Percentiles rank a stretch among this genome's conserved stretches.
Evolutionary conservation across 2,888 invertebrate genomes (phyloP).

Genomic region (Myopa tessellatipennis): DNA sequence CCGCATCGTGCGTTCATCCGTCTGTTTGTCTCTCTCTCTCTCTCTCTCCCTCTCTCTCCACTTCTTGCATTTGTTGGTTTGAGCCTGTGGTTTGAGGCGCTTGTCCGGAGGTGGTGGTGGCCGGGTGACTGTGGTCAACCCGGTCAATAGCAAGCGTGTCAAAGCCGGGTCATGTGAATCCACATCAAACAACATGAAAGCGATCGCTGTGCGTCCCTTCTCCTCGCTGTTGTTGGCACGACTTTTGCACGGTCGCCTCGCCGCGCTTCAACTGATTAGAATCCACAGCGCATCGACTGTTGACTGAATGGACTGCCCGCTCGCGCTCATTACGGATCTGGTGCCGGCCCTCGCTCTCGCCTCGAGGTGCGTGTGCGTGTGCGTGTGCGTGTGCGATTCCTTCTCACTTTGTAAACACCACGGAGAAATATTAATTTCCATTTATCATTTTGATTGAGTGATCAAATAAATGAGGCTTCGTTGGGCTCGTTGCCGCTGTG

Average conservation of each 20-base stretch:
- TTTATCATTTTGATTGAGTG: constrained; percentile 67
- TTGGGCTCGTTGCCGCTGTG: constrained; percentile 13
- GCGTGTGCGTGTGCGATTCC: constrained; percentile 58
- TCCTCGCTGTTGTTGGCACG: not conserved
- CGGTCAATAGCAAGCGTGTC: not conserved
- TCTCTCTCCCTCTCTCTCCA: not conserved
- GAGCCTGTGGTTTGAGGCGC: not conserved
- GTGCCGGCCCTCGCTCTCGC: not conserved
- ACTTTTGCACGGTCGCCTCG: not conserved
- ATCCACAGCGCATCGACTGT: not conserved
- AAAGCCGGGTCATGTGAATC: constrained; percentile 19
- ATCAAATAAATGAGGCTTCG: constrained; percentile 59
- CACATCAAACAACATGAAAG: constrained; percentile 38
- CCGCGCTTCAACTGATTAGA: not conserved
- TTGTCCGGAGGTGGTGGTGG: not conserved
- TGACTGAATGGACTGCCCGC: not conserved
- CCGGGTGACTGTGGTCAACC: not conserved
- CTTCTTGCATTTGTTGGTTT: not conserved
- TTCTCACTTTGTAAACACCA: constrained; percentile 67
- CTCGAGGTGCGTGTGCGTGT: constrained; percentile 49
- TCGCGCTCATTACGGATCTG: not conserved
- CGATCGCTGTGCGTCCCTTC: constrained; percentile 9
- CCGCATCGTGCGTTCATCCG: not conserved
- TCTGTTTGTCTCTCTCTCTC: not conserved
- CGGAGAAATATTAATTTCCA: constrained; percentile 66